These are phyloP conservation scores for Corythornis vintsioides DNA, from an alignment of 2,113 vertebrate genomes.

Conservation along the genomic window DNA sequence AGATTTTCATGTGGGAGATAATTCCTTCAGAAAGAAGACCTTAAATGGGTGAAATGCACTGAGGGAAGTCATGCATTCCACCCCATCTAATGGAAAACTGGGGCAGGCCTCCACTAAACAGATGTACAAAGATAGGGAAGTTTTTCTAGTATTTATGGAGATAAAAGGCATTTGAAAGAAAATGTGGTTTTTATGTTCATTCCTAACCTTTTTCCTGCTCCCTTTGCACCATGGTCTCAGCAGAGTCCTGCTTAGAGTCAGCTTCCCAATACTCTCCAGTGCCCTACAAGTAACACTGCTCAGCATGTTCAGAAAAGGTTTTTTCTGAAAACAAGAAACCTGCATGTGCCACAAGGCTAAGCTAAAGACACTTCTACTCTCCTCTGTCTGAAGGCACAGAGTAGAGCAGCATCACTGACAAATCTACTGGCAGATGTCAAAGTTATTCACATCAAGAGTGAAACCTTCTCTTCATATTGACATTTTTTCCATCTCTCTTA, in stretches of 20 bases:
- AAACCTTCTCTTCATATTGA: not conserved
- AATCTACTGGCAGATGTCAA: not conserved
- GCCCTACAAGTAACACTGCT: not conserved
- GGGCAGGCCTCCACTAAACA: not conserved
- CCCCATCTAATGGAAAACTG: not conserved
- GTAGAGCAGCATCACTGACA: not conserved
- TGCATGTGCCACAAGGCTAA: not conserved
- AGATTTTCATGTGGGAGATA: not conserved
- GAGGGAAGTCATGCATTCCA: constrained; percentile 6
- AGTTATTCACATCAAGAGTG: not conserved
- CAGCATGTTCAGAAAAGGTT: not conserved
- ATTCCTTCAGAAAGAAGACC: not conserved
- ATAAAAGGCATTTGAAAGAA: not conserved
- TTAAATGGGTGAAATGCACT: not conserved
- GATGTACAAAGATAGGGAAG: not conserved
- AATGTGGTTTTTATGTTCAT: not conserved
- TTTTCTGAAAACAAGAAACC: too few species aligned
- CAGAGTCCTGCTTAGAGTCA: not conserved
- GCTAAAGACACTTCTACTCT: not conserved
- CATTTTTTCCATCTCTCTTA: not conserved
- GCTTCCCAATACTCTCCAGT: not conserved
- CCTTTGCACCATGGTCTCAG: not conserved
- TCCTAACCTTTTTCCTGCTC: not conserved
- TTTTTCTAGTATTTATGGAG: not conserved
- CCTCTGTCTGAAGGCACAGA: not conserved